phyloP scores from a whole-genome alignment of 2,888 invertebrate species.

The Hetaerina titia region DNA sequence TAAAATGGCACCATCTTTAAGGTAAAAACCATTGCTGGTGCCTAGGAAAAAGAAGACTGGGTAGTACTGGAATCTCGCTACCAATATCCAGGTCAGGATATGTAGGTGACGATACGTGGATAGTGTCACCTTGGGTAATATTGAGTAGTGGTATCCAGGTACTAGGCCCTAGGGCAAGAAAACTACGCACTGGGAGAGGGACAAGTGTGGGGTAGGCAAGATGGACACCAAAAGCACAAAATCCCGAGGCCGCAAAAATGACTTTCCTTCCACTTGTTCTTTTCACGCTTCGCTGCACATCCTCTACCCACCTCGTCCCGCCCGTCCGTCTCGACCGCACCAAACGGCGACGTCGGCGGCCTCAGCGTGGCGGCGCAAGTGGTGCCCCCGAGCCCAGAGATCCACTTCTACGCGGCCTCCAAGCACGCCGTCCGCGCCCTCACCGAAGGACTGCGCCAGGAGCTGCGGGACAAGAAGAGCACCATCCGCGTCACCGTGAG shows the following conservation, averaged over 20 bases:
- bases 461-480: slow-evolving; percentile 77
- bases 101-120: no score
- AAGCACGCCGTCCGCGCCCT: slow-evolving; percentile 81
- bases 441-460: slow-evolving; percentile 78
- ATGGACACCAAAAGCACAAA: no score
- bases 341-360: background rate
- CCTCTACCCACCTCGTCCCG: background rate
- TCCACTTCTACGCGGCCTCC: slow-evolving; percentile 79
- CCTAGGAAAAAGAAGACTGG: no score
- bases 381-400: background rate
- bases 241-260: background rate
- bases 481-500: slow-evolving; percentile 78
- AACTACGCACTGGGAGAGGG: no score
- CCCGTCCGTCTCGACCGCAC: background rate
- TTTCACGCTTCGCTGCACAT: background rate
- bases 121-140: no score
- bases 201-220: no score
- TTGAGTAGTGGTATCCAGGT: no score
- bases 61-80: no score
- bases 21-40: no score
- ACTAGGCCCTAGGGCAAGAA: no score
- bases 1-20: no score
- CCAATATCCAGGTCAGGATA: no score
- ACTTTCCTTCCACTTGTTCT: background rate
- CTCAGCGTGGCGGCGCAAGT: slow-evolving; percentile 17